Percentiles rank a stretch among this genome's conserved stretches.
Evolutionary conservation across 2,797 vertebrate species (phyloP).

Genomic region (Xyrichtys novacula): DNA sequence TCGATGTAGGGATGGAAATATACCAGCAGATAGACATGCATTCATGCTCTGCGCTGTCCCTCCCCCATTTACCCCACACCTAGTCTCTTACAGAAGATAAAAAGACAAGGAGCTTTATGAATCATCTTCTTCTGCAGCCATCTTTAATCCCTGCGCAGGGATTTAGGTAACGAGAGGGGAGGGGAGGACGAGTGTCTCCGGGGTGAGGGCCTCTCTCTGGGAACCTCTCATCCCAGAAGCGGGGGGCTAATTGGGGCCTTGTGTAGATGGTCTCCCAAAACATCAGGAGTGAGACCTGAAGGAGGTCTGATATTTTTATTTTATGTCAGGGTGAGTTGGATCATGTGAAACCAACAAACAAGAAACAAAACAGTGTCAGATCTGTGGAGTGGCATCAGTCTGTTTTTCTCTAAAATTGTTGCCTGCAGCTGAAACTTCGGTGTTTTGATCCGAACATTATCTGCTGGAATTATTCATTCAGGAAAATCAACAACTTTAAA

Average conservation of each 20-base stretch:
- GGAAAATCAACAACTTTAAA: no score
- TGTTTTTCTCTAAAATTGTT: no score
- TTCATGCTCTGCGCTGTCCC: slow-evolving; percentile 11
- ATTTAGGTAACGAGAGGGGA: slow-evolving; percentile 29
- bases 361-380: no score
- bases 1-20: slow-evolving; percentile 12
- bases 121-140: slow-evolving; percentile 59
- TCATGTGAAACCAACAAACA: no score
- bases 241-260: slow-evolving; percentile 70
- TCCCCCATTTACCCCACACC: slow-evolving; percentile 26
- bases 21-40: slow-evolving; percentile 16
- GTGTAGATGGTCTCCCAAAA: slow-evolving; percentile 46
- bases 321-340: no score
- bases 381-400: no score
- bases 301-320: not conserved
- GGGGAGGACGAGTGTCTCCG: slow-evolving; percentile 29
- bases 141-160: slow-evolving; percentile 67
- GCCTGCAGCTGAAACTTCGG: no score
- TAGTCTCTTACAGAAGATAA: slow-evolving; percentile 29
- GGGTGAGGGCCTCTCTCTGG: slow-evolving; percentile 46
- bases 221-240: slow-evolving; percentile 44
- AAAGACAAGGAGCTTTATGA: slow-evolving; percentile 53
- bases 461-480: no score
- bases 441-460: no score
- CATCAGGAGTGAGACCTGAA: no score